phyloP scores from a whole-genome alignment of 2,113 vertebrate species.

The Apodemus sylvaticus region DNA sequence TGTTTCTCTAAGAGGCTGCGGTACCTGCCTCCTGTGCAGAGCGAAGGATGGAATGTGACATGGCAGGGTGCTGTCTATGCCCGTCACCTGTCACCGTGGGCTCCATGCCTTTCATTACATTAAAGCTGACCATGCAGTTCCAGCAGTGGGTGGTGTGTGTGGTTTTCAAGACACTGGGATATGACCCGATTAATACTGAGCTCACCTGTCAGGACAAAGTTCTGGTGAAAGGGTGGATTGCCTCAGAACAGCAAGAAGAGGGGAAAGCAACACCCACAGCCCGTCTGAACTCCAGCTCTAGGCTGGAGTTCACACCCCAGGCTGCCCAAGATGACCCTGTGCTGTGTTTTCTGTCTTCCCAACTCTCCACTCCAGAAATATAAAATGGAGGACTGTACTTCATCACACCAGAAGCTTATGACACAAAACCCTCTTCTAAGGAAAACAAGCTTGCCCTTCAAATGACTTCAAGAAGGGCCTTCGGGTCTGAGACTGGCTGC shows the following conservation, averaged over 20 bases:
- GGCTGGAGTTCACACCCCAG: fast-evolving
- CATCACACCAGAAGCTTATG: fast-evolving
- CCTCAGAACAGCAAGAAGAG: not conserved
- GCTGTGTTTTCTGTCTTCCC: not conserved
- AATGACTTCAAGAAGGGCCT: not conserved
- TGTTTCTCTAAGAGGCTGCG: not conserved
- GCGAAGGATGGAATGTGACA: not conserved
- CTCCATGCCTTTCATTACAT: constrained; percentile 82
- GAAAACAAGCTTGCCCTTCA: not conserved
- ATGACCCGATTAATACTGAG: constrained; percentile 61
- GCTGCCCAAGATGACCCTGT: not conserved
- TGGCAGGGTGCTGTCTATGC: constrained; percentile 54
- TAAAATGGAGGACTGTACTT: not conserved
- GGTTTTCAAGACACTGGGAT: constrained; percentile 77
- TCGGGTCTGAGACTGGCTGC: not conserved
- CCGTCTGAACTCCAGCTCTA: fast-evolving
- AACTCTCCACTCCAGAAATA: not conserved
- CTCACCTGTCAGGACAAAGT: constrained; percentile 58
- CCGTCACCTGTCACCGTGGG: constrained; percentile 75
- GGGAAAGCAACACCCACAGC: not conserved
- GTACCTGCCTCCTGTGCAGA: not conserved
- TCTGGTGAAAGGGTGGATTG: constrained; percentile 5
- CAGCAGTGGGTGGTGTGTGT: constrained; percentile 74
- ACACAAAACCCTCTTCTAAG: not conserved
- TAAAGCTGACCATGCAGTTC: constrained; percentile 77